Evolutionary conservation across 2,113 vertebrate species (phyloP).

Genomic region (Chrysochloris asiatica): DNA sequence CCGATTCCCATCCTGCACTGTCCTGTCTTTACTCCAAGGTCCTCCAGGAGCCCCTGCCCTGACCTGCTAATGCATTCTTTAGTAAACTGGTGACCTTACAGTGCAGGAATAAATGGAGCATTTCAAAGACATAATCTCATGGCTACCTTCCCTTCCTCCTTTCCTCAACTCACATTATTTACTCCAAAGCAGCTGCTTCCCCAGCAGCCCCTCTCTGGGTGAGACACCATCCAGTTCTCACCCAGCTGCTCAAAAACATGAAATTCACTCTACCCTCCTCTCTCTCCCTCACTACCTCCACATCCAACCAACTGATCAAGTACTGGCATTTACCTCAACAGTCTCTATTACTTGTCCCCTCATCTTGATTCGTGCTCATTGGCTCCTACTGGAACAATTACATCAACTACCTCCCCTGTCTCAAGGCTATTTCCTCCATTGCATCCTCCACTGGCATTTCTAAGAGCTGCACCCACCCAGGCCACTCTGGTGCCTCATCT

Average conservation of each 20-base stretch:
- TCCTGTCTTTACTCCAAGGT: not conserved
- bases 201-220: not conserved
- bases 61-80: too few relatives aligned
- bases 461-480: not conserved
- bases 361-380: not conserved
- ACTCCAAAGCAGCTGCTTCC: not conserved
- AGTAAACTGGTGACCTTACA: not conserved
- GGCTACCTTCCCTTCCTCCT: not conserved
- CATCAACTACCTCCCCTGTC: not conserved
- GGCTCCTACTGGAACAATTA: not conserved
- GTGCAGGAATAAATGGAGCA: not conserved
- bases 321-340: not conserved
- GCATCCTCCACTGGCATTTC: not conserved
- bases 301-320: not conserved
- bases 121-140: not conserved
- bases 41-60: too few relatives aligned
- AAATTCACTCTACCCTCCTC: not conserved
- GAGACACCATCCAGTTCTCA: not conserved
- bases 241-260: not conserved
- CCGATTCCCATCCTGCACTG: not conserved
- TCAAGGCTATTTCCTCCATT: not conserved
- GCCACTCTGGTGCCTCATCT: not conserved
- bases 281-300: not conserved
- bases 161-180: not conserved
- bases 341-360: not conserved